These are phyloP conservation scores for Podocnemis expansa DNA, from an alignment of 2,113 vertebrate genomes.

Conservation along the genomic window DNA sequence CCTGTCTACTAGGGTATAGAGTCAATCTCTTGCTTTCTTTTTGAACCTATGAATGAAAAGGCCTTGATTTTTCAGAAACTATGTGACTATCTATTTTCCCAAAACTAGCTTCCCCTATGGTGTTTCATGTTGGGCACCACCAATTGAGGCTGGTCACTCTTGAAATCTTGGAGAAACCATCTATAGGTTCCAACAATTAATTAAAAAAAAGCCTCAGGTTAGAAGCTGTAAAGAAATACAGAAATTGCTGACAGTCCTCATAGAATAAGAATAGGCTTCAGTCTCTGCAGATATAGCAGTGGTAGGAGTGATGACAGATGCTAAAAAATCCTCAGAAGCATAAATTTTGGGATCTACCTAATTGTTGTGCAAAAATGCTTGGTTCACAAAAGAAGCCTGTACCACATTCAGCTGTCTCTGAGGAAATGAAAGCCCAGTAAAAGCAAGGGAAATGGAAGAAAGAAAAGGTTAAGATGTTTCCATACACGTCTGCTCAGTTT, in stretches of 20 bases:
- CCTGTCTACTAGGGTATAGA: not conserved
- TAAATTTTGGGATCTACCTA: not conserved
- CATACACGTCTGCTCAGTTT: not conserved
- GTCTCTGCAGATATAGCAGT: not conserved
- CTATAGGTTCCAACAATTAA: not conserved
- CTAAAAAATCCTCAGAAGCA: not conserved
- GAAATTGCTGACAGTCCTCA: not conserved
- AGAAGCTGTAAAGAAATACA: not conserved
- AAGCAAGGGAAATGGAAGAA: not conserved
- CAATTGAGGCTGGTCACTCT: not conserved
- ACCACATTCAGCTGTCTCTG: not conserved
- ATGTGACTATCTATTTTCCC: not conserved
- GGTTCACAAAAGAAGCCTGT: not conserved
- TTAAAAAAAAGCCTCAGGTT: not conserved
- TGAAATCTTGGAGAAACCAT: not conserved
- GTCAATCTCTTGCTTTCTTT: not conserved
- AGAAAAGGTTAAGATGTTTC: constrained; percentile 10
- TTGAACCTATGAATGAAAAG: not conserved
- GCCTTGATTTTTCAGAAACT: not conserved
- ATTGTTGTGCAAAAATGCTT: not conserved
- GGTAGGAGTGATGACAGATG: not conserved
- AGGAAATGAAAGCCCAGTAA: not conserved
- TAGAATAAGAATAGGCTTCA: not conserved
- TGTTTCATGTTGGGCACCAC: not conserved
- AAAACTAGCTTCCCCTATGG: not conserved